Evolutionary conservation across 2,888 invertebrate genomes (phyloP).

Genomic region (Hydraecia micacea): DNA sequence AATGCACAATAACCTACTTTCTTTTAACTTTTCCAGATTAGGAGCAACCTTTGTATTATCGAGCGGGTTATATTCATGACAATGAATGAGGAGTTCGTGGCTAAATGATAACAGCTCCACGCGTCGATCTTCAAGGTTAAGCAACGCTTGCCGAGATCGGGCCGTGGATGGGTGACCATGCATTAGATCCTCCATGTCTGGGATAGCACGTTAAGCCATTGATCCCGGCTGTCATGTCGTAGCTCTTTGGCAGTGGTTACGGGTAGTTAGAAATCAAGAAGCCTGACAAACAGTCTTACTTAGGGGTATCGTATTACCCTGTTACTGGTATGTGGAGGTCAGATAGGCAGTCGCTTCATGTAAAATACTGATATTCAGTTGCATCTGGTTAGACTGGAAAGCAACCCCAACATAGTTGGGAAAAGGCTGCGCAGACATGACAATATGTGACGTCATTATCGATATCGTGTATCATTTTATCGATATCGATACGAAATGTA

Average conservation of each 20-base stretch:
- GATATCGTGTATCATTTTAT: conserved; percentile 47
- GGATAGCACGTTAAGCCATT: not conserved
- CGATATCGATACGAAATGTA: conserved; percentile 46
- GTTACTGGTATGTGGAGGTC: not conserved
- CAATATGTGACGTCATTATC: conserved; percentile 9
- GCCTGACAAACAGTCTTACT: no score
- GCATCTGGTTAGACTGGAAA: not conserved
- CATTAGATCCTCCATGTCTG: not conserved
- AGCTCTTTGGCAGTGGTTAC: not conserved
- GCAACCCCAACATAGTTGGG: not conserved
- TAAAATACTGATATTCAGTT: not conserved
- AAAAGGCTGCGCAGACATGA: not conserved
- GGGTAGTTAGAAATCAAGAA: not conserved
- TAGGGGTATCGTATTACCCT: not conserved
- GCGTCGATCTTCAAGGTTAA: not conserved
- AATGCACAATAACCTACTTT: conserved; percentile 42
- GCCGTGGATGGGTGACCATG: not conserved
- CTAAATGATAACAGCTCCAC: not conserved
- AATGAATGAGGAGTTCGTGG: not conserved
- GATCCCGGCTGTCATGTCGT: no score
- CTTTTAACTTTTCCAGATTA: conserved; percentile 17
- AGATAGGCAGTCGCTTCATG: not conserved
- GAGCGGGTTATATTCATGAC: not conserved
- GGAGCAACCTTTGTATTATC: conserved; percentile 18
- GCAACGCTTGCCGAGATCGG: not conserved